Conservation (phyloP, 2,113 vertebrate genomes). For the Neodon shergylaensis region DNA sequence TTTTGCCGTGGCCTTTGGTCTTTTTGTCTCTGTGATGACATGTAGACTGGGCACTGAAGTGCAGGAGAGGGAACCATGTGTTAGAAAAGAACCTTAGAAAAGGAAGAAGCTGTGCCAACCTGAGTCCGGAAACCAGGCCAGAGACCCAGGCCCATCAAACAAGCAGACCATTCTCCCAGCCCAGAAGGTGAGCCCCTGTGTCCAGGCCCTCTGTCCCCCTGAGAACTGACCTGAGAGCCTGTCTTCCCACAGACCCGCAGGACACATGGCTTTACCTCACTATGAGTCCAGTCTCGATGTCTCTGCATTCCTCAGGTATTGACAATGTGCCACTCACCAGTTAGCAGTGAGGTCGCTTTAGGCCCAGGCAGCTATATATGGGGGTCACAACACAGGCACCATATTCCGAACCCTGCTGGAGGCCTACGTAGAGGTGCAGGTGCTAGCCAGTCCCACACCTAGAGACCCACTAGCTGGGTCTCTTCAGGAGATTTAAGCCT, state of each 20-base stretch:
- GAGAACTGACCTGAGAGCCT: neutral
- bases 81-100: neutral
- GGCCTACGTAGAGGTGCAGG: accelerated
- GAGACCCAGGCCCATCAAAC: neutral
- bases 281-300: accelerated
- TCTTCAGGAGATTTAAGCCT: neutral
- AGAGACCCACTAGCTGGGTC: neutral
- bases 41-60: accelerated
- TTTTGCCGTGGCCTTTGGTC: neutral
- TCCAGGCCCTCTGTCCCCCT: neutral
- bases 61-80: neutral
- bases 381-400: neutral
- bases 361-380: accelerated
- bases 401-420: neutral
- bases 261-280: accelerated
- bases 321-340: accelerated
- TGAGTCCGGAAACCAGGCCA: neutral
- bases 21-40: neutral
- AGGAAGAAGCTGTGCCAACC: neutral
- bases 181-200: accelerated
- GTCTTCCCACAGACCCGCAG: neutral
- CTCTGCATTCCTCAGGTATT: neutral
- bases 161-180: neutral
- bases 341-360: accelerated
- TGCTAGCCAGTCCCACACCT: neutral